phyloP scores from a whole-genome alignment of 2,797 vertebrate genomes.

The Diplodus puntazzo region DNA sequence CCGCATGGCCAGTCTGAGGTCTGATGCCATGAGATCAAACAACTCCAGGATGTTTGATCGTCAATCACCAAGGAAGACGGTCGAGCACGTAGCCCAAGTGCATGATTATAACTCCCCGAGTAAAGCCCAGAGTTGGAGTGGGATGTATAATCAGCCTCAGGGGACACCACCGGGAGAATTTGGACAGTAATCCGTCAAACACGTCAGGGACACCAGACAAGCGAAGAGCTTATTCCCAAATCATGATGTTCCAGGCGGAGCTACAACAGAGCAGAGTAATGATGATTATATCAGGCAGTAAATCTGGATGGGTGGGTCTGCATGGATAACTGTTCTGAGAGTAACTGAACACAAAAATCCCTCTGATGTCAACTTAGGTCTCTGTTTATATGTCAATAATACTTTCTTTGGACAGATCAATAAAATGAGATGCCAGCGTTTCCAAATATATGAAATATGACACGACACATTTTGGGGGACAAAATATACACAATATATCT shows the following conservation, averaged over 20 bases:
- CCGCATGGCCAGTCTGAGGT: background rate
- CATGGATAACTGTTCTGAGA: background rate
- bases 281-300: background rate
- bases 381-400: background rate
- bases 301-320: background rate
- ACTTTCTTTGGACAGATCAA: background rate
- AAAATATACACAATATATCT: background rate
- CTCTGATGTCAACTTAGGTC: background rate
- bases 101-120: conserved; percentile 6
- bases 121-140: background rate
- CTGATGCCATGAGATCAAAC: background rate
- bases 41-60: background rate
- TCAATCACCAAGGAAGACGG: background rate
- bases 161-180: background rate
- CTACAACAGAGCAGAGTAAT: background rate
- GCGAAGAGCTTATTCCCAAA: conserved; percentile 5
- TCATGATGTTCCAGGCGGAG: background rate
- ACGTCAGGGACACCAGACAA: conserved; percentile 14
- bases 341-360: conserved; percentile 2
- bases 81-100: background rate
- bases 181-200: background rate
- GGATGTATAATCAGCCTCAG: conserved; percentile 3
- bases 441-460: background rate
- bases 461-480: background rate
- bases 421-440: background rate